Evolutionary conservation across 2,113 vertebrate genomes (phyloP), one percentile per base, ranked within the genome.

Genomic region (Sturnus vulgaris): DNA sequence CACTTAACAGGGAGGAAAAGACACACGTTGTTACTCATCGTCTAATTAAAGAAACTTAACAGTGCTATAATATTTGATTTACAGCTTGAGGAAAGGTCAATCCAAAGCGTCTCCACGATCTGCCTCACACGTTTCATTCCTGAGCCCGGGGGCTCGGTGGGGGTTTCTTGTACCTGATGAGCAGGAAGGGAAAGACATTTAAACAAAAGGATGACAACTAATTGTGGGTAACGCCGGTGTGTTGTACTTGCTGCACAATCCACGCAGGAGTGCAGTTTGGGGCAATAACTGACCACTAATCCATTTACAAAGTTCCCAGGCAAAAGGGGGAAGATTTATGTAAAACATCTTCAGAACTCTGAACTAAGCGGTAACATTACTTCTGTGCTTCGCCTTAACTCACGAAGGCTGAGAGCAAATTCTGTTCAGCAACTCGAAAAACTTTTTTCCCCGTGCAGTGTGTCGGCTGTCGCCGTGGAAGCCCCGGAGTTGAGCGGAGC

Each of bases 381-480:
- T 60, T 23, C 3, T 9, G 33, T 55, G 47, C 7, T 8, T 11
- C 14, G 49, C 3, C 3, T 2, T 2, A 15, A 35, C 8, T 4
- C 27, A 10, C 12, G 1, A 6, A 5, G 22, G 11, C 9, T 4
- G 20, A 46, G 6, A 37, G 18, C 15, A 10, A 21, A 35, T 11
- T 31, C 14, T 21, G 1, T 11, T 49, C 22, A 5, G 37, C 6
- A 35, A 24, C 12, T 39, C 3, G 1, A 20, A 11, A 2, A 9
- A 4, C 33, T 4, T 39, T 33, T 20, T 11, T 3, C 12, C 10
- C 13, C 11, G 10, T 11, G 0, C n/a, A 2, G 21, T 1, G 5
- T 20, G 5, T 2, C 2, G 27, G n/a, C 53, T 4, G 35, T 0
- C 0, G 20, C 6, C 8, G 39, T 1, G n/a, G 8, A 7, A 20